A percentile compares a stretch with the other conserved stretches of the same genome.
Evolutionary conservation across 2,113 vertebrate species (phyloP).

Genomic region (Stomatorhinus ivindoensis): DNA sequence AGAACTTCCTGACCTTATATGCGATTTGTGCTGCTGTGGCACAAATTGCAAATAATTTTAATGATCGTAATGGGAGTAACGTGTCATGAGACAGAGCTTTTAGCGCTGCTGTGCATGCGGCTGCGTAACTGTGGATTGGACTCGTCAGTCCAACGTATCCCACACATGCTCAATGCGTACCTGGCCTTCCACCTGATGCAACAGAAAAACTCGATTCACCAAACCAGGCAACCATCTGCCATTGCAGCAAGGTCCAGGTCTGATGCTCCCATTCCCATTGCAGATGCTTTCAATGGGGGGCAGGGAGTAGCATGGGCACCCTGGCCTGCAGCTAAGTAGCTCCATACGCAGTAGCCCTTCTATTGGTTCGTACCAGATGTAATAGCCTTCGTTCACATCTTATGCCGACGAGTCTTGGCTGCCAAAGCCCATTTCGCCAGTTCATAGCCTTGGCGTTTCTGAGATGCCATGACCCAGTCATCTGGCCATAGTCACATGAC

Average conservation of each 20-base stretch:
- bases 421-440: background rate
- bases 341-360: background rate
- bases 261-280: background rate
- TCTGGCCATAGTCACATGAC: background rate
- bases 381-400: background rate
- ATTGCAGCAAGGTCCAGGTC: background rate
- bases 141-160: background rate
- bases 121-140: background rate
- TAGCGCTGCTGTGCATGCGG: background rate
- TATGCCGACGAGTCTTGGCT: background rate
- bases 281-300: background rate
- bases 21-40: background rate
- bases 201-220: background rate
- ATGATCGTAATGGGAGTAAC: background rate
- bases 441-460: background rate
- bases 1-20: background rate
- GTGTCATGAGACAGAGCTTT: background rate
- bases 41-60: background rate
- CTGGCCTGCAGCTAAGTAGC: background rate
- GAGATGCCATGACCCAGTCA: background rate
- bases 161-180: background rate
- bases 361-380: background rate
- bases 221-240: background rate
- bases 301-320: background rate
- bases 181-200: background rate